Base-by-base conservation (phyloP, 2,888 invertebrate genomes). In the Malthinus flaveolus region DNA sequence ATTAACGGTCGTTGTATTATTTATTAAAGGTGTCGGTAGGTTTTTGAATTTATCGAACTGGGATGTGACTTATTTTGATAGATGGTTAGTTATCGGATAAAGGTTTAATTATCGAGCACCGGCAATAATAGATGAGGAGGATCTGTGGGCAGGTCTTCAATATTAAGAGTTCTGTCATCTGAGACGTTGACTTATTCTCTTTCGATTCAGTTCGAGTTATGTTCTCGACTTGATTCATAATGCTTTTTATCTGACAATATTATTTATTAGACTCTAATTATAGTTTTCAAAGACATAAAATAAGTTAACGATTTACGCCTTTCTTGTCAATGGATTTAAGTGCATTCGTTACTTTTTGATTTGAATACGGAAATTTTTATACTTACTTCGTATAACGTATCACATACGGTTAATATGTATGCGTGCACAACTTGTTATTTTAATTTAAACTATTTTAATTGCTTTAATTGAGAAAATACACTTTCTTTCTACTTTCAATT, bases 251-350 rank as follows among this genome's bases (percentile, higher is more conserved):
- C 71, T 68, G 70, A 70, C 70, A 64, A 64, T 64, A 69, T 71
- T 70, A 71, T 71, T 71, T 71, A 71, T 71, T 69, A 67, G 62
- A 58, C 69, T 62, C 68, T 71, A 71, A 71, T 71, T 71, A 71
- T 71, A 71, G 70, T 67, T 68, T 66, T 65, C 68, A 68, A 68
- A 64, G 71, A 71, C 71, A 71, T 71, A 71, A 71, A 71, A 71
- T 70, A 71, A 23, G 67, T 61, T 61, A 58, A 61, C 62, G 62
- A 66, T 58, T 65, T 66, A 65, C 70, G 66, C 68, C 67, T 65
- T 66, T 66, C 66, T 23, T 65, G 65, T 11, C 32, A 34, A 34
- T 48, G 32, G 13, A 33, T 48, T 13, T 15, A 42, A 42, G 15
- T 42, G 39, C 39, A 42, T 42, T 42, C 12, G 9, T 42, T 42